Base-by-base conservation (phyloP, 2,888 invertebrate genomes). In the Eupithecia inturbata region DNA sequence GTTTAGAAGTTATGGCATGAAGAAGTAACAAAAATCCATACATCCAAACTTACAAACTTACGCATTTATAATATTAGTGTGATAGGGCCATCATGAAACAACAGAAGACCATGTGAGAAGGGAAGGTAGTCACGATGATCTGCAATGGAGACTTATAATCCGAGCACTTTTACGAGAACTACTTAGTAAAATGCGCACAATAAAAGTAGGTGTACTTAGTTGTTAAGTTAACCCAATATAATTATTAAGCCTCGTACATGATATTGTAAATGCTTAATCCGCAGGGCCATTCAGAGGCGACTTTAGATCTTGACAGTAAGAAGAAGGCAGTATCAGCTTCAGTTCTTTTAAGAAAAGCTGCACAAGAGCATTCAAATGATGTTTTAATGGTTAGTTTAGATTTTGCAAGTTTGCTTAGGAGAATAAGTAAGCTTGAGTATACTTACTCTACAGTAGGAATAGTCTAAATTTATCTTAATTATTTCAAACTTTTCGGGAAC, bases 131-230 rank as follows among this genome's bases (percentile, higher is more conserved):
- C 4, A 63, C 19, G 63, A n/a, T n/a, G n/a, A 63, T n/a, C 19
- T 63, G 33, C 62, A 63, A 63, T 31, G 19, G 31, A 19, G 19
- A 19, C 31, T 63, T 19, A 62, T 19, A 31, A 62, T 19, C 6
- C 5, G 33, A 62, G 7, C 7, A 19, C 31, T 62, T 19, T 31
- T 62, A 62, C 6, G 49, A 60, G 69, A 71, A 19, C 26, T 71
- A 26, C 66, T 62, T 0, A n/a, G 45, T 71, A 60, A 70, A 70
- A 31, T 60, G 14, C 14, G 19, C 14, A 19, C 31, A 31, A 19
- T 31, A 31, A 19, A 62, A 16, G 62, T 62, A 31, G 33, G 62
- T 31, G 31, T 57, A n/a, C n/a, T n/a, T n/a, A 22, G 41, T 19
- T 49, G 41, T 41, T 49, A 49, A 49, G 49, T 57, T 14, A 57